These are phyloP conservation scores for Sinosuthora webbiana DNA, from an alignment of 2,113 vertebrate genomes.

Conservation along the genomic window DNA sequence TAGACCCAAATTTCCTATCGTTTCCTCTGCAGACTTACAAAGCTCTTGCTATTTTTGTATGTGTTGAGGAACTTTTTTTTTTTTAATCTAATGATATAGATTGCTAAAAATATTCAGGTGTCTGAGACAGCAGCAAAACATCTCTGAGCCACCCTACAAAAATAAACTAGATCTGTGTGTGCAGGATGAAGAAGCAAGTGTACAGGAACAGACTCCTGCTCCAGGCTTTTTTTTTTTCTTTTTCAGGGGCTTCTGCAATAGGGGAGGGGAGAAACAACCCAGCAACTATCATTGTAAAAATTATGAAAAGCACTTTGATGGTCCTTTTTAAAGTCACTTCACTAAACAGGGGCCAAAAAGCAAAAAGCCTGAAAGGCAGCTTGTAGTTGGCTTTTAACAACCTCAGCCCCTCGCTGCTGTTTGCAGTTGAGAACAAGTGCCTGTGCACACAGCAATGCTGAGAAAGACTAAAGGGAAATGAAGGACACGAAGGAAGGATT, in stretches of 20 bases:
- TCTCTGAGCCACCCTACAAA: conserved; percentile 4
- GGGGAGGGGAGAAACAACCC: background rate
- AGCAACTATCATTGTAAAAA: conserved; percentile 61
- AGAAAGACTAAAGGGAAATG: conserved; percentile 19
- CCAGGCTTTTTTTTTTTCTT: background rate
- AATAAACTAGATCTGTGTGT: background rate
- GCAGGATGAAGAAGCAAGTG: conserved; percentile 10
- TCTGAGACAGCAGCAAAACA: conserved; percentile 37
- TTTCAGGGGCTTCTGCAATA: background rate
- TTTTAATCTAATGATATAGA: conserved; percentile 17
- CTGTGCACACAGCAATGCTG: background rate
- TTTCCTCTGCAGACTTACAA: background rate
- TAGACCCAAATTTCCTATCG: background rate
- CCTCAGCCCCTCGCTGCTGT: background rate
- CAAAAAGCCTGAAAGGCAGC: conserved; percentile 32
- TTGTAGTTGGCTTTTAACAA: background rate
- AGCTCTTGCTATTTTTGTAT: background rate
- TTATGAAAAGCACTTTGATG: conserved; percentile 55
- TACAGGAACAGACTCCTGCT: conserved; percentile 26
- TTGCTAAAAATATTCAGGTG: conserved; percentile 55
- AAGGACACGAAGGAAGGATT: background rate
- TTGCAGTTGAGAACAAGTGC: background rate
- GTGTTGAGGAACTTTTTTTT: conserved; percentile 9
- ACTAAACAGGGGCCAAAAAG: conserved; percentile 9
- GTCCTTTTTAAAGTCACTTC: conserved; percentile 34